Conservation (phyloP, 2,888 invertebrate genomes). For the Ichneumoninae sp. region DNA sequence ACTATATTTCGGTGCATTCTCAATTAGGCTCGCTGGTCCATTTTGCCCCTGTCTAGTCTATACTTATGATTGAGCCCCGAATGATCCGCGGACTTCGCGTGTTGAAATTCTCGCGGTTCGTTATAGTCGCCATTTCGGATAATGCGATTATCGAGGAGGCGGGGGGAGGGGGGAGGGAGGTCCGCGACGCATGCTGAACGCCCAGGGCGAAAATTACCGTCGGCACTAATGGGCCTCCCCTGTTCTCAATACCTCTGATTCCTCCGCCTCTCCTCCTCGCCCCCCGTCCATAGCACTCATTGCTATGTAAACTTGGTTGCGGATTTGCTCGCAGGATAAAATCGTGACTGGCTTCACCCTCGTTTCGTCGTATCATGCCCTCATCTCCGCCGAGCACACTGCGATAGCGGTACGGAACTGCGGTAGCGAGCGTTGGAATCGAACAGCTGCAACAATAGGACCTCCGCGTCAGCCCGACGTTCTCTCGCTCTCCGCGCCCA, state of each 20-base stretch:
- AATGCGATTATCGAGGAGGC: conserved; percentile 26
- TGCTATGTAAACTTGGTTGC: conserved; percentile 41
- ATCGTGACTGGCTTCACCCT: conserved; percentile 28
- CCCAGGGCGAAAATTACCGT: conserved; percentile 33
- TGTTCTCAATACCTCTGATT: conserved; percentile 21
- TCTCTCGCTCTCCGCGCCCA: background rate
- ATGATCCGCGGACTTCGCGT: background rate
- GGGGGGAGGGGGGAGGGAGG: background rate
- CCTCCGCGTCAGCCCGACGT: background rate
- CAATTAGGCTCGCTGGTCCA: background rate
- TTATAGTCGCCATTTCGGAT: conserved; percentile 40
- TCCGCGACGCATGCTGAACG: background rate
- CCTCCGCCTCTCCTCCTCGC: background rate
- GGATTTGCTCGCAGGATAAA: conserved; percentile 13
- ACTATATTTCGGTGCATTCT: background rate
- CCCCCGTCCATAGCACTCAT: background rate
- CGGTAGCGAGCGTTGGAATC: background rate
- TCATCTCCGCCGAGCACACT: background rate
- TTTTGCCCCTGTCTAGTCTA: background rate
- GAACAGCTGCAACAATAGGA: background rate
- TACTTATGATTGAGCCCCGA: background rate
- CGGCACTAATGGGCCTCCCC: conserved; percentile 37
- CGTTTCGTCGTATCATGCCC: conserved; percentile 19
- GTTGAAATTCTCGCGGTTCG: conserved; percentile 37
- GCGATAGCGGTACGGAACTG: background rate